Base-by-base conservation (phyloP, 2,113 vertebrate species). In the Trinectes maculatus region DNA sequence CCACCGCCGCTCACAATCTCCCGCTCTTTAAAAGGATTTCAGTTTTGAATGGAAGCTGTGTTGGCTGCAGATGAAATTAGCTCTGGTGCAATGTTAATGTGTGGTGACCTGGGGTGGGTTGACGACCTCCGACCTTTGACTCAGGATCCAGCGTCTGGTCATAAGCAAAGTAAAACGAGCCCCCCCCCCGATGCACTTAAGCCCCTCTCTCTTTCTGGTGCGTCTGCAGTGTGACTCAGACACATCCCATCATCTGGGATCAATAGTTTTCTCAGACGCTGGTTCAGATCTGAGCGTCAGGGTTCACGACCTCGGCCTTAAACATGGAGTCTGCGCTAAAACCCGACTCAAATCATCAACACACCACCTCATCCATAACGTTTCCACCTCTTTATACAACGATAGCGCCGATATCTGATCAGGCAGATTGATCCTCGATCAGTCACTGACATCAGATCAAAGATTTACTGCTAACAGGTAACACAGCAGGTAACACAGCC, bases 41-140 rank as follows among this genome's bases (percentile, higher is more conserved):
- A 76, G 77, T 72, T 72, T 71, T 83, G 58, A 79, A 62, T 71
- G 66, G 63, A 68, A 65, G 42, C 71, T 69, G 12, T 12, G 69
- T 74, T 87, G 72, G 83, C 59, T 64, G 22, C 80, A 93, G 90
- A 95, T 94, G 91, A 90, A 95, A 96, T 96, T 94, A 96, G 94
- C 90, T 92, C 89, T 87, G 90, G 43, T 65, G 52, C 84, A 83
- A 89, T 89, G 93, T 93, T 93, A 91, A 86, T 77, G 82, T 15
- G 44, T 87, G 91, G 90, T 80, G 91, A 94, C 94, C 94, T 94
- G 92, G 89, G 92, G 24, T 85, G 84, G 90, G 87, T 89, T 85
- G 82, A 52, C 82, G 91, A 94, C 93, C 93, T 91, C 83, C 83
- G 87, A 77, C 74, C 92, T 89, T 89, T 93, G 91, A 94, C 89